Evolutionary conservation across 1,140 invertebrate genomes (phyloP).

Genomic region (Lordiphosa clarofinis): DNA sequence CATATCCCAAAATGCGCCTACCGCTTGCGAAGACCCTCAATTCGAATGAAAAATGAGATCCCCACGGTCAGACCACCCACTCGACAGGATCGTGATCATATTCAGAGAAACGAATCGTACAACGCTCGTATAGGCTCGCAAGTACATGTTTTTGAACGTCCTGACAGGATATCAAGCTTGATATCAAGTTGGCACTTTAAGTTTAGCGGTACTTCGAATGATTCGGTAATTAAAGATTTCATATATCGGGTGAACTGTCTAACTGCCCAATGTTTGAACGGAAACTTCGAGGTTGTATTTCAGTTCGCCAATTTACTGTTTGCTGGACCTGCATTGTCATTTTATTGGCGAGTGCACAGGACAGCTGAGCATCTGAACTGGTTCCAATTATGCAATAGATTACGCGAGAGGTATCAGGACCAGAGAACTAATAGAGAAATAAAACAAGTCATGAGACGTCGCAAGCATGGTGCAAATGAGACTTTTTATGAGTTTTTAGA

Average conservation of each 20-base stretch:
- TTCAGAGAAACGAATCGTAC: neutral
- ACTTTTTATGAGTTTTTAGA: neutral
- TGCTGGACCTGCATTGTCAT: neutral
- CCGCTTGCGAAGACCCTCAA: neutral
- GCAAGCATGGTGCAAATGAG: neutral
- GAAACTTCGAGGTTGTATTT: neutral
- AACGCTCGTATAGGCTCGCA: too few relatives aligned
- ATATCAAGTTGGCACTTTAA: neutral
- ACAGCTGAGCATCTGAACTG: conserved; percentile 2
- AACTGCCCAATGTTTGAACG: neutral
- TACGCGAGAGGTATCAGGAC: conserved; percentile 1
- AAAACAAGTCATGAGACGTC: neutral
- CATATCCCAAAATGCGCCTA: too few relatives aligned
- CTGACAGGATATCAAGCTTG: too few relatives aligned
- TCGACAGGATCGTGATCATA: too few relatives aligned
- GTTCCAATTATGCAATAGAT: conserved; percentile 4
- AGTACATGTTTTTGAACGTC: too few relatives aligned
- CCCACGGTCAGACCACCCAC: neutral
- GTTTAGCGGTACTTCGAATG: neutral
- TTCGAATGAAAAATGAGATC: neutral
- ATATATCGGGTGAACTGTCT: too few relatives aligned
- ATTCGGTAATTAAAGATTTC: neutral
- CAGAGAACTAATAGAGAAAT: neutral
- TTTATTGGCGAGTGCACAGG: conserved; percentile 12
- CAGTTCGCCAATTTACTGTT: conserved; percentile 6